Base-by-base conservation (phyloP, 2,888 invertebrate species). In the Dusona sp. region DNA sequence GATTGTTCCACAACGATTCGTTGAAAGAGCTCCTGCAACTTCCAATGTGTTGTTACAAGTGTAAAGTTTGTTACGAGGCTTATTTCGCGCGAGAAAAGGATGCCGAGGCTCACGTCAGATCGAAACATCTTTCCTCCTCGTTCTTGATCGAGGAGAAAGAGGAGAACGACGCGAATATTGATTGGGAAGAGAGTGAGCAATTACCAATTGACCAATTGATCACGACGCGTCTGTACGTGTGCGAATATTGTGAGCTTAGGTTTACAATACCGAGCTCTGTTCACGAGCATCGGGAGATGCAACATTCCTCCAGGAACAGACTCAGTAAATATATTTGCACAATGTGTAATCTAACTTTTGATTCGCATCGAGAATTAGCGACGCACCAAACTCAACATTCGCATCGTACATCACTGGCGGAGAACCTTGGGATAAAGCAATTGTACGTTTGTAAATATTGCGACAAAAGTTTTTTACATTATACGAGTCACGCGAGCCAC, bases 241-340 rank as follows among this genome's bases (percentile, higher is more conserved):
- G 91, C 85, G 91, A 91, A 65, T 91, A 86, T 78, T 91, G 91
- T 74, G 90, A 91, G 51, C 87, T 89, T 1, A 88, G 89, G 54
- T 91, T 89, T 79, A 89, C 90, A 16, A 86, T 89, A 29, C 88
- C 89, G 19, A 80, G 73, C 16, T 85, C 89, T 13, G 80, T 91
- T n/a, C 90, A 90, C 78, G 86, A 87, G 42, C 91, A 91, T 57
- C 85, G 90, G 33, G 89, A 89, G 33, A 51, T 16, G 11, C 81
- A 85, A 36, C 90, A 90, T 80, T 78, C 67, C 2, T 38, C 84
- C 61, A 54, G 22, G 54, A 54, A 7, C 54, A 54, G 54, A 11
- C 22, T 22, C 54, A 11, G 22, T 48, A 72, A 82, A n/a, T 90
- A 89, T 74, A 83, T 78, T 64, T 90, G 90, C 83, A 86, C 85